A percentile compares a stretch with the other conserved stretches of the same genome.
Conservation (phyloP, 2,113 vertebrate genomes). For the Ondatra zibethicus region DNA sequence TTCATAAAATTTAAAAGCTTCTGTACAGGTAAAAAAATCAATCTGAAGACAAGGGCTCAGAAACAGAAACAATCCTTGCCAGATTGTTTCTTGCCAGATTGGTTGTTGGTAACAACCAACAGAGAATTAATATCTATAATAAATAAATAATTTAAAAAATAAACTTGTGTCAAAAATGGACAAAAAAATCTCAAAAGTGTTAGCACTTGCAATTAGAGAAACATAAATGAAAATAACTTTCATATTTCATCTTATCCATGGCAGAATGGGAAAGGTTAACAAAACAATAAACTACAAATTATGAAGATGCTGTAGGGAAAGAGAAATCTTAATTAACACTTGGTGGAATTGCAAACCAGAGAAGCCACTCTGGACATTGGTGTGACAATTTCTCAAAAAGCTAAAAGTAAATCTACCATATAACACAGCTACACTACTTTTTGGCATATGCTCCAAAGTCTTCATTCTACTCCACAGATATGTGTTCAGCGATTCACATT, state of each 20-base stretch:
- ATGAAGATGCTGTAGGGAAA: background rate
- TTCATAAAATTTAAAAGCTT: background rate
- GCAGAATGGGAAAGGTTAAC: background rate
- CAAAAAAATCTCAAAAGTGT: background rate
- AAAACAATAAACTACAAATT: background rate
- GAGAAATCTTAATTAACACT: background rate
- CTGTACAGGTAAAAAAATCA: background rate
- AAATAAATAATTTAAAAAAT: background rate
- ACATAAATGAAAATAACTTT: background rate
- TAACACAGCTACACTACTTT: background rate
- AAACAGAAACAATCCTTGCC: background rate
- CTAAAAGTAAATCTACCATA: background rate
- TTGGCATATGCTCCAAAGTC: background rate
- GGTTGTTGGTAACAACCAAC: no score
- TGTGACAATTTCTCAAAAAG: background rate
- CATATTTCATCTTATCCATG: background rate
- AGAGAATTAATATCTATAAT: background rate
- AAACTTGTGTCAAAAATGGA: background rate
- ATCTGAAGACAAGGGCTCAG: background rate
- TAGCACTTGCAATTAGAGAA: background rate
- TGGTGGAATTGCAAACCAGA: background rate
- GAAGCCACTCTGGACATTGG: background rate
- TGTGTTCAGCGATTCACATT: background rate
- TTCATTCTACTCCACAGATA: background rate
- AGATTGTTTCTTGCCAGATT: no score